Evolutionary conservation across 2,113 vertebrate species (phyloP).

Genomic region (Struthio camelus): DNA sequence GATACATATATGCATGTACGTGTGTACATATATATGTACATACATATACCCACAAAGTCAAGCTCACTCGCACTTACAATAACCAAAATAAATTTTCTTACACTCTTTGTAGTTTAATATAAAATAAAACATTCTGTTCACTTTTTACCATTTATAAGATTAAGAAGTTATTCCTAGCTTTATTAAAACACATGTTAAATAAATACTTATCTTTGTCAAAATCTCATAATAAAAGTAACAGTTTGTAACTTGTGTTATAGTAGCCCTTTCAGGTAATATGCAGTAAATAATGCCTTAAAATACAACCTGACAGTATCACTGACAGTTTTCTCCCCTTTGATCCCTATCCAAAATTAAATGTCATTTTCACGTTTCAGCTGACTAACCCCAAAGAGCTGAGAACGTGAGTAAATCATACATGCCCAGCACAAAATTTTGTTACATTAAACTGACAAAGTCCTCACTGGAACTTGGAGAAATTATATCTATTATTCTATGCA

Average conservation of each 20-base stretch:
- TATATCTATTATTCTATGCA: background rate
- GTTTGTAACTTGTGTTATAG: background rate
- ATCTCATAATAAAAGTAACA: background rate
- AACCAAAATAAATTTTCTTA: background rate
- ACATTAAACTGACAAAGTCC: constrained; percentile 18
- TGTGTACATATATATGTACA: background rate
- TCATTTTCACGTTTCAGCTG: constrained; percentile 32
- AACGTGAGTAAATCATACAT: constrained; percentile 22
- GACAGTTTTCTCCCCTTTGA: background rate
- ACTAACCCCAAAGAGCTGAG: constrained; percentile 14
- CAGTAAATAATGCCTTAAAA: background rate
- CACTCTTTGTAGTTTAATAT: background rate
- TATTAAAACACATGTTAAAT: background rate
- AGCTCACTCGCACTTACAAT: background rate
- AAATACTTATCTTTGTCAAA: background rate
- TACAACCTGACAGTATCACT: background rate
- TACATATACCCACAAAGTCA: background rate
- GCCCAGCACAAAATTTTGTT: background rate
- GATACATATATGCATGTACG: background rate
- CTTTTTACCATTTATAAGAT: background rate
- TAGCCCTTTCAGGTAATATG: background rate
- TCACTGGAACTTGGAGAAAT: constrained; percentile 1
- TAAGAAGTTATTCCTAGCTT: background rate
- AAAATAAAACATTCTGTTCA: background rate
- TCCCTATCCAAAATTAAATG: constrained; percentile 29